Conservation (phyloP, 2,888 invertebrate genomes). For the Leucoptera coffeella region DNA sequence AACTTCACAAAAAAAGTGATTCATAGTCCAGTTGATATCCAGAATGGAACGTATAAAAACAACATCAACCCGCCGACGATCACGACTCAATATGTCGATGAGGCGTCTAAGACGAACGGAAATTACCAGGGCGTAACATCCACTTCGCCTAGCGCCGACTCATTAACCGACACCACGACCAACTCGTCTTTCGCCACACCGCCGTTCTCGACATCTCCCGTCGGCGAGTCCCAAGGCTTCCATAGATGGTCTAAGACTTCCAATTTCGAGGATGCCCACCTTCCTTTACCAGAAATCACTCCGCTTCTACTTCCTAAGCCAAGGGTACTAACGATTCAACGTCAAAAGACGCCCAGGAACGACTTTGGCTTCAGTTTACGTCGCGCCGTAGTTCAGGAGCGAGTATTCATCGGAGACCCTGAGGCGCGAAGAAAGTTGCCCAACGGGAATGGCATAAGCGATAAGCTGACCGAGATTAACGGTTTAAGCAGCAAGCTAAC, state of each 20-base stretch:
- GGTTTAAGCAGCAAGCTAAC: conserved; percentile 37
- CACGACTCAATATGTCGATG: conserved; percentile 33
- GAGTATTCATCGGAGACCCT: conserved; percentile 37
- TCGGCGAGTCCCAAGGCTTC: conserved; percentile 80
- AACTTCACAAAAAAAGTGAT: conserved; percentile 50
- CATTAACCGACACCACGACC: conserved; percentile 74
- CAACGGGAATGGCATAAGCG: conserved; percentile 26
- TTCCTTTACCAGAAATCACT: conserved; percentile 65
- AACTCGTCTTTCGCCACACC: conserved; percentile 84
- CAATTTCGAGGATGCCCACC: conserved; percentile 67
- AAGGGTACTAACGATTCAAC: conserved; percentile 66
- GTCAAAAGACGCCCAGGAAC: conserved; percentile 77
- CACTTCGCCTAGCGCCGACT: conserved; percentile 78
- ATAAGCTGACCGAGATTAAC: conserved; percentile 22
- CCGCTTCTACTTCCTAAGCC: conserved; percentile 66
- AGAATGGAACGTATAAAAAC: conserved; percentile 39
- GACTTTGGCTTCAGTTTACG: conserved; percentile 93
- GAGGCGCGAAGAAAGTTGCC: not conserved
- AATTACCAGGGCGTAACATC: conserved; percentile 64
- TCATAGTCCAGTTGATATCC: conserved; percentile 45
- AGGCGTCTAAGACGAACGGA: conserved; percentile 37
- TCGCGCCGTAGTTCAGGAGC: conserved; percentile 77
- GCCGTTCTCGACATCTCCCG: conserved; percentile 78
- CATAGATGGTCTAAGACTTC: conserved; percentile 73
- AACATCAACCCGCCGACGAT: conserved; percentile 31